Evolutionary conservation across 2,888 invertebrate species (phyloP).

Genomic region (Epistrophe eligans): DNA sequence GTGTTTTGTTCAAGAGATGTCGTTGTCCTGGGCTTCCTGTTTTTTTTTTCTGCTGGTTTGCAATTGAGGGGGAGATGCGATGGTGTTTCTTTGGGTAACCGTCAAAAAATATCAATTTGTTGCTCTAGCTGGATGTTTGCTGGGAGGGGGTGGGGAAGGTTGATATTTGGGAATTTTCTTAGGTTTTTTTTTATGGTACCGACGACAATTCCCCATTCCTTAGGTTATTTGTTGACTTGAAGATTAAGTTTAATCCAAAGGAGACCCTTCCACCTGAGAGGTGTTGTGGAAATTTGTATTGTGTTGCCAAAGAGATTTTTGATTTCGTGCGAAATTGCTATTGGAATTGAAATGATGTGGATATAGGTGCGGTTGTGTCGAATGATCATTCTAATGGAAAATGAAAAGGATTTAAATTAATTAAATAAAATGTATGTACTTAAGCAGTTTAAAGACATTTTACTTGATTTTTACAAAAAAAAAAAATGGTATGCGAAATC

Average conservation of each 20-base stretch:
- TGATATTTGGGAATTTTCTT: constrained; percentile 64
- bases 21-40: constrained; percentile 41
- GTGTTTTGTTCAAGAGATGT: constrained; percentile 21
- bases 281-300: constrained; percentile 32
- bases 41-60: background rate
- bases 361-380: background rate
- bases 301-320: constrained; percentile 40
- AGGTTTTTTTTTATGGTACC: background rate
- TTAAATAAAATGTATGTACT: constrained; percentile 47
- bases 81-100: constrained; percentile 44
- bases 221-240: constrained; percentile 47
- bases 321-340: background rate
- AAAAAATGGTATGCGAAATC: background rate
- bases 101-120: constrained; percentile 71
- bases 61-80: background rate
- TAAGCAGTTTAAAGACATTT: constrained; percentile 21
- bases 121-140: constrained; percentile 24
- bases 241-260: constrained; percentile 63
- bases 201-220: background rate
- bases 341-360: background rate
- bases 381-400: constrained; percentile 60
- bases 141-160: too few relatives aligned
- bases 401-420: constrained; percentile 58
- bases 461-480: background rate
- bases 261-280: constrained; percentile 37